phyloP scores from a whole-genome alignment of 2,888 invertebrate genomes.

The Unio delphinus region DNA sequence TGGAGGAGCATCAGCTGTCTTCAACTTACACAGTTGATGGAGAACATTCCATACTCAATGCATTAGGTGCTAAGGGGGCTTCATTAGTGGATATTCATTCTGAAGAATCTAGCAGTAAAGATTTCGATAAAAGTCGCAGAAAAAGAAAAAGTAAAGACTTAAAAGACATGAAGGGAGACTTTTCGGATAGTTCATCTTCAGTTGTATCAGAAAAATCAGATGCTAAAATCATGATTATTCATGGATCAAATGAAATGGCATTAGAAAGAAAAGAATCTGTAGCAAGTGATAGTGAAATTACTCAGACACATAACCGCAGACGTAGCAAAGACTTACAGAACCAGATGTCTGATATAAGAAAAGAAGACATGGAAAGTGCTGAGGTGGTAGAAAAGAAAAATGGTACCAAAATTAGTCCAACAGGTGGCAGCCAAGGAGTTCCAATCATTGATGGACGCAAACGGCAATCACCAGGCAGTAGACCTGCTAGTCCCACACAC shows the following conservation, averaged over 20 bases:
- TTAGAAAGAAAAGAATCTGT: slow-evolving; percentile 20
- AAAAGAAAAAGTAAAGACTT: slow-evolving; percentile 44
- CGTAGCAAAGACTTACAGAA: slow-evolving; percentile 39
- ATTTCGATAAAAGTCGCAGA: slow-evolving; percentile 36
- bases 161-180: slow-evolving; percentile 19
- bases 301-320: slow-evolving; percentile 32
- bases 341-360: slow-evolving; percentile 22
- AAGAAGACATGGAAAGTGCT: slow-evolving; percentile 39
- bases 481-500: slow-evolving; percentile 59
- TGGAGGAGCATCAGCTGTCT: slow-evolving; percentile 37
- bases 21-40: slow-evolving; percentile 58
- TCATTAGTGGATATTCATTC: slow-evolving; percentile 21
- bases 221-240: slow-evolving; percentile 10
- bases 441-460: slow-evolving; percentile 59
- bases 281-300: slow-evolving; percentile 26
- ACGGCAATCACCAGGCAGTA: slow-evolving; percentile 55
- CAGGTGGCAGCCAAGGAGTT: slow-evolving; percentile 39
- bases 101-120: slow-evolving; percentile 26
- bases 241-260: slow-evolving; percentile 21
- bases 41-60: slow-evolving; percentile 47
- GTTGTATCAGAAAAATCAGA: slow-evolving; percentile 25
- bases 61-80: slow-evolving; percentile 38
- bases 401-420: slow-evolving; percentile 34
- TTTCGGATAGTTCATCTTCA: slow-evolving; percentile 37
- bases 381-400: slow-evolving; percentile 19